phyloP scores from a whole-genome alignment of 2,888 invertebrate species.

The Tenthredo amoena region DNA sequence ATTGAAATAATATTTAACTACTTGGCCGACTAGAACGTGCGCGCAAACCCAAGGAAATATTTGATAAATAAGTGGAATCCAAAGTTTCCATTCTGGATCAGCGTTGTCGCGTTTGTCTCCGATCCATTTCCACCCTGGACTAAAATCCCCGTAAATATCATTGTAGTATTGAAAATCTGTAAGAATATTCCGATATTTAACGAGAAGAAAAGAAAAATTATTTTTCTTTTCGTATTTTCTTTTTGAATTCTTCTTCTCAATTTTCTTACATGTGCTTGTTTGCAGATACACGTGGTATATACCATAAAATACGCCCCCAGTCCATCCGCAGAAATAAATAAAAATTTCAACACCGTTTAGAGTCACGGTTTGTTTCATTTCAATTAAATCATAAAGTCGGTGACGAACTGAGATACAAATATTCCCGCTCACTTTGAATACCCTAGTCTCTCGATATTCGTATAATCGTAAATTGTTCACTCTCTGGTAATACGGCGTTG shows the following conservation, averaged over 20 bases:
- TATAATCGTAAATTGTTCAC: constrained; percentile 22
- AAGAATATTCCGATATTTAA: constrained; percentile 42
- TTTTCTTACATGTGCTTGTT: constrained; percentile 21
- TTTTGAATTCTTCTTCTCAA: background rate
- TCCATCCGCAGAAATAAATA: constrained; percentile 81
- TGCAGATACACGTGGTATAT: constrained; percentile 79
- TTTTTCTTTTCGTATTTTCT: constrained; percentile 1
- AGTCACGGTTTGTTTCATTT: constrained; percentile 50
- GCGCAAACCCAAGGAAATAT: constrained; percentile 81
- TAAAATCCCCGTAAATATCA: constrained; percentile 80
- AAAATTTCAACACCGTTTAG: background rate
- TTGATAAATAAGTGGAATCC: constrained; percentile 80
- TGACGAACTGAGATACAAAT: background rate
- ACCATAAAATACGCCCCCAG: constrained; percentile 80
- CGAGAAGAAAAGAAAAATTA: background rate
- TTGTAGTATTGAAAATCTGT: constrained; percentile 76
- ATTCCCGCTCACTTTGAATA: constrained; percentile 13
- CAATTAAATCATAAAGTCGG: constrained; percentile 21
- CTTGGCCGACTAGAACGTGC: constrained; percentile 81
- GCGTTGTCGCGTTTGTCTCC: constrained; percentile 83
- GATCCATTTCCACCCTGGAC: constrained; percentile 81
- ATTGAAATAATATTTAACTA: constrained; percentile 65
- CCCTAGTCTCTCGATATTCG: background rate
- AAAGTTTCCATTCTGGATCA: constrained; percentile 87
- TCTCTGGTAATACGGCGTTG: background rate